phyloP scores from a whole-genome alignment of 1,140 invertebrate species.

The Tribolium madens region DNA sequence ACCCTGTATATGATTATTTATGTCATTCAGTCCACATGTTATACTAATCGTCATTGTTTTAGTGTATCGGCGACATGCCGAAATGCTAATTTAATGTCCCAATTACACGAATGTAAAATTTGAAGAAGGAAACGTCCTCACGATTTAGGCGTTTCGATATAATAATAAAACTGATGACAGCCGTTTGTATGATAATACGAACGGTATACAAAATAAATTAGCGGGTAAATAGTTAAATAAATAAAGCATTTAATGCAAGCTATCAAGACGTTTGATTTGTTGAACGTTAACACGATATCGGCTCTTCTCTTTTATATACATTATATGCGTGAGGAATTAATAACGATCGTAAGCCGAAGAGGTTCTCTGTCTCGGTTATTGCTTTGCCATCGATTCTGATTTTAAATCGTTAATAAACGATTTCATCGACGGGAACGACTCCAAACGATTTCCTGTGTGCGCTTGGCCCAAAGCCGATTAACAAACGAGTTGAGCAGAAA shows the following conservation, averaged over 20 bases:
- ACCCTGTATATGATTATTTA: neutral
- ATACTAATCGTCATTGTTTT: conserved; percentile 21
- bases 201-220: conserved; percentile 53
- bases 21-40: neutral
- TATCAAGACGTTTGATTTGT: conserved; percentile 54
- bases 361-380: conserved; percentile 9
- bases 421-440: conserved; percentile 11
- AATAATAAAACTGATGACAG: conserved; percentile 43
- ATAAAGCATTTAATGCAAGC: conserved; percentile 53
- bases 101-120: conserved; percentile 38
- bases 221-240: conserved; percentile 54
- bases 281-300: conserved; percentile 52
- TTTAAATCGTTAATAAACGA: conserved; percentile 23
- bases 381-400: conserved; percentile 33
- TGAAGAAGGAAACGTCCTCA: conserved; percentile 21
- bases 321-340: conserved; percentile 52
- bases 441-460: neutral
- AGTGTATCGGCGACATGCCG: conserved; percentile 3
- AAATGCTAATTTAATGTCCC: conserved; percentile 28
- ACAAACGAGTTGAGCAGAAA: too few species aligned
- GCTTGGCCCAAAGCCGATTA: neutral
- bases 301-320: conserved; percentile 52
- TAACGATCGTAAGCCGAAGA: conserved; percentile 35
- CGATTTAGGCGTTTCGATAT: conserved; percentile 41
- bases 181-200: conserved; percentile 54